Percentiles rank a stretch among this genome's conserved stretches.
These are phyloP conservation scores for Catostomus latipinnis DNA, from an alignment of 2,797 vertebrate genomes.

Conservation along the genomic window DNA sequence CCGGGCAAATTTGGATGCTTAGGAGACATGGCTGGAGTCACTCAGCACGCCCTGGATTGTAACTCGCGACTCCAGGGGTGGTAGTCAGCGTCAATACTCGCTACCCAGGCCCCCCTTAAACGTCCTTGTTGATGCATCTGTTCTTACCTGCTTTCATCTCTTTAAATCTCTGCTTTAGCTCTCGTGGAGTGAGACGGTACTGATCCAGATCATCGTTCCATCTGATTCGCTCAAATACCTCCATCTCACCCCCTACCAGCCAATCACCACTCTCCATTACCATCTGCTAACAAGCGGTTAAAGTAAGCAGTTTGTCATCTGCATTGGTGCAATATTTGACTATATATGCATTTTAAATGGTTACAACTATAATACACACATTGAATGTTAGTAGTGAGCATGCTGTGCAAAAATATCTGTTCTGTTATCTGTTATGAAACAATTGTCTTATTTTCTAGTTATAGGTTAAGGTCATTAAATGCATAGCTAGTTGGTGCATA, in stretches of 20 bases:
- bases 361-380: neutral
- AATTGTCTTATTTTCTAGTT: no score
- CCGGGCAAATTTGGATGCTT: no score
- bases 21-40: no score
- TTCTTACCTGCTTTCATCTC: constrained; percentile 91
- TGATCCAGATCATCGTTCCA: constrained; percentile 95
- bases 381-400: no score
- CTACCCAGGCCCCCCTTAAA: no score
- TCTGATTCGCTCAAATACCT: constrained; percentile 86
- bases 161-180: constrained; percentile 90
- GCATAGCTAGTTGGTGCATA: neutral
- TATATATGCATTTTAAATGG: neutral
- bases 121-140: neutral
- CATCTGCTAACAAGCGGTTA: constrained; percentile 79
- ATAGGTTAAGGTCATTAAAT: no score
- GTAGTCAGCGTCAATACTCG: no score
- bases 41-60: no score
- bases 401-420: no score
- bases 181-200: constrained; percentile 88
- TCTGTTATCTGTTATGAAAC: no score
- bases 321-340: no score
- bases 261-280: constrained; percentile 96
- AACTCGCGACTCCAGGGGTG: no score
- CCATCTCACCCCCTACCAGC: constrained; percentile 92
- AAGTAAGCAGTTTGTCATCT: neutral